Evolutionary conservation across 1,140 invertebrate genomes (phyloP).

Genomic region (Pentalonia nigronervosa): DNA sequence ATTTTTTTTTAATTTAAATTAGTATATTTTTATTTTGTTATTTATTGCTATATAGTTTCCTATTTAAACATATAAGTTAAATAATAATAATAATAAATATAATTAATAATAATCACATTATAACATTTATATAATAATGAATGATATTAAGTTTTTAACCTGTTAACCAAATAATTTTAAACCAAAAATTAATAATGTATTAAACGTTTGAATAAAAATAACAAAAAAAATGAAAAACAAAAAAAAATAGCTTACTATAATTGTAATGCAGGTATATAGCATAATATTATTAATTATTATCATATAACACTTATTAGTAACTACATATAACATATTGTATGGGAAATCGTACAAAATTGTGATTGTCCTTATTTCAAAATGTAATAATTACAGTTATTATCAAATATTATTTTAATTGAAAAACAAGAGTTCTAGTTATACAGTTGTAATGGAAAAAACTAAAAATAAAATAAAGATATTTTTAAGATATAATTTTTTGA

Average conservation of each 20-base stretch:
- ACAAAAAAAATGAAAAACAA: background rate
- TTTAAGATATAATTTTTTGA: conserved; percentile 33
- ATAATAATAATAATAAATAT: conserved; percentile 39
- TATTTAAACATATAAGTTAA: conserved; percentile 39
- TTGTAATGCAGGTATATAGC: background rate
- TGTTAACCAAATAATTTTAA: conserved; percentile 28
- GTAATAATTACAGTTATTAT: background rate
- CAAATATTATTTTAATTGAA: conserved; percentile 21
- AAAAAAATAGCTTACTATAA: background rate
- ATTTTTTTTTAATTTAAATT: background rate
- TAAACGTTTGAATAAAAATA: conserved; percentile 9
- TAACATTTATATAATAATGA: conserved; percentile 27
- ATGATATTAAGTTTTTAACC: conserved; percentile 27
- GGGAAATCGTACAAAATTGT: conserved; percentile 44
- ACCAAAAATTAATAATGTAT: conserved; percentile 27
- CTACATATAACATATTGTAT: conserved; percentile 11
- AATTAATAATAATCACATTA: background rate
- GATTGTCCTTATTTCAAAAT: conserved; percentile 42
- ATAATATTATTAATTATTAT: conserved; percentile 47
- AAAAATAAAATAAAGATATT: conserved; percentile 4
- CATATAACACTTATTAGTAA: conserved; percentile 26
- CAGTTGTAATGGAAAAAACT: background rate
- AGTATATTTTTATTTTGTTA: conserved; percentile 29
- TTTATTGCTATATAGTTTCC: conserved; percentile 49
- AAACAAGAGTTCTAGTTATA: conserved; percentile 3